phyloP scores from a whole-genome alignment of 2,888 invertebrate species.

The Mythimna loreyi region DNA sequence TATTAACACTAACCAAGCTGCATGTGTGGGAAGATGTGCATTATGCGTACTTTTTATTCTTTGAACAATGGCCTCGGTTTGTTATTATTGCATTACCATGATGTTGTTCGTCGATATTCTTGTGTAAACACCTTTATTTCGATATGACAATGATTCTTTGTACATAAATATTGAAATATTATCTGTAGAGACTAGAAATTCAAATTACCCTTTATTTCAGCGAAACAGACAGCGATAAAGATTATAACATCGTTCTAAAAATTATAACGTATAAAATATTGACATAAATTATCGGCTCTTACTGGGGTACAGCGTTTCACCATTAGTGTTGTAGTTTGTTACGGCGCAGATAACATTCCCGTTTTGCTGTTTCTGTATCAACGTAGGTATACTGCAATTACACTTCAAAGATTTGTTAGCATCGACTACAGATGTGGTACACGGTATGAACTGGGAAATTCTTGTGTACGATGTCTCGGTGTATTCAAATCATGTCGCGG shows the following conservation, averaged over 20 bases:
- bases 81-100: conserved; percentile 63
- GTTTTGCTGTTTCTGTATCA: conserved; percentile 73
- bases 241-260: conserved; percentile 55
- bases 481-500: conserved; percentile 12
- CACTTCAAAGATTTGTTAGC: conserved; percentile 83
- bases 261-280: conserved; percentile 71
- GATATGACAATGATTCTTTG: conserved; percentile 18
- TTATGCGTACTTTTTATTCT: conserved; percentile 69
- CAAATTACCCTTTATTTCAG: conserved; percentile 35
- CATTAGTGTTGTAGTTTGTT: conserved; percentile 84
- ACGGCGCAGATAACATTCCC: conserved; percentile 82
- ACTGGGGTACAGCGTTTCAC: conserved; percentile 80
- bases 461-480: conserved; percentile 3
- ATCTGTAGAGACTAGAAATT: conserved; percentile 36
- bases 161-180: conserved; percentile 23
- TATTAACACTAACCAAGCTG: conserved; percentile 70
- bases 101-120: conserved; percentile 51
- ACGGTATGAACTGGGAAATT: conserved; percentile 63
- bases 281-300: conserved; percentile 73
- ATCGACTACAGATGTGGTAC: conserved; percentile 68
- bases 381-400: conserved; percentile 83
- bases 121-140: conserved; percentile 43
- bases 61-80: conserved; percentile 59
- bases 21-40: conserved; percentile 72
- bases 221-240: conserved; percentile 44